A percentile compares a stretch with the other conserved stretches of the same genome.
phyloP scores from a whole-genome alignment of 1,140 invertebrate genomes.

The Daktulosphaira vitifoliae region DNA sequence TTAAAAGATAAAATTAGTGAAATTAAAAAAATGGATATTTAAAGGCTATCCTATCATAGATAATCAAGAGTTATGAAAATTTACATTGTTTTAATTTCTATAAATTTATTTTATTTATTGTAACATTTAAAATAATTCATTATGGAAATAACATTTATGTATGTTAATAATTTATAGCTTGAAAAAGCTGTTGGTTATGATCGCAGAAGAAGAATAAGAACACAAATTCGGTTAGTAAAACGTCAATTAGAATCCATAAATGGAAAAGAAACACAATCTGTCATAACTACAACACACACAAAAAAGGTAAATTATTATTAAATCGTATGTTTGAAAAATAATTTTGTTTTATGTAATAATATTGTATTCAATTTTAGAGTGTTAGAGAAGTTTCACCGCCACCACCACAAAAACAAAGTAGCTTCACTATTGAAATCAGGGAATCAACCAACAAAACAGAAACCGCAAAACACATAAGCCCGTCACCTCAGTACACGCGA shows the following conservation, averaged over 20 bases:
- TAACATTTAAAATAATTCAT: too few species aligned
- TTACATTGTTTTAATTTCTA: slow-evolving; percentile 26
- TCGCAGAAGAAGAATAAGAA: slow-evolving; percentile 59
- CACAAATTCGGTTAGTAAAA: slow-evolving; percentile 60
- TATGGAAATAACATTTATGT: too few species aligned
- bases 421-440: background rate
- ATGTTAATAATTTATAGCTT: too few species aligned
- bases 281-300: background rate
- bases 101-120: background rate
- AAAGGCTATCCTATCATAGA: too few species aligned
- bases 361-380: background rate
- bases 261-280: background rate
- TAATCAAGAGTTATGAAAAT: too few species aligned
- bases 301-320: slow-evolving; percentile 9
- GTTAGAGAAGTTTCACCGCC: background rate
- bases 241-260: slow-evolving; percentile 46
- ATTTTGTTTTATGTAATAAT: background rate
- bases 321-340: background rate
- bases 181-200: slow-evolving; percentile 65
- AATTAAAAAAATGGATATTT: too few species aligned
- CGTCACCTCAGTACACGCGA: slow-evolving; percentile 4
- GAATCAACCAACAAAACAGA: background rate
- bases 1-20: too few species aligned
- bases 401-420: slow-evolving; percentile 6
- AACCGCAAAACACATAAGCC: background rate